Percentiles rank a stretch among this genome's conserved stretches.
Evolutionary conservation across 1,140 invertebrate species (phyloP).

Genomic region (Bombus waltoni): DNA sequence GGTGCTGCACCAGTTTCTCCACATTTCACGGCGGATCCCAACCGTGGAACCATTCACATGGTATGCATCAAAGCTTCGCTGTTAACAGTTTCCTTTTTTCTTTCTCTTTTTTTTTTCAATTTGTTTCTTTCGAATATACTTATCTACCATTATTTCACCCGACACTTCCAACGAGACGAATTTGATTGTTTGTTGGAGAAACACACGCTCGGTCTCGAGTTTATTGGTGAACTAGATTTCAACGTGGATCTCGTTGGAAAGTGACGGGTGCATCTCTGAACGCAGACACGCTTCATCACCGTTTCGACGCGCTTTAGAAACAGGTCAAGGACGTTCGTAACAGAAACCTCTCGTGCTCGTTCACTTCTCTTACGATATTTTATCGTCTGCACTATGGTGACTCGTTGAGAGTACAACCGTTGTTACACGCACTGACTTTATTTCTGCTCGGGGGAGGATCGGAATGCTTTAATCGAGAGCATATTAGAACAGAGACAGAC

Average conservation of each 20-base stretch:
- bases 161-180: constrained; percentile 10
- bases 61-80: constrained; percentile 73
- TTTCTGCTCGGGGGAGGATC: constrained; percentile 59
- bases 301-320: constrained; percentile 42
- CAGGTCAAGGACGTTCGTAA: constrained; percentile 49
- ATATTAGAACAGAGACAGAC: neutral
- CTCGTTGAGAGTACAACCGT: constrained; percentile 7
- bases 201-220: neutral
- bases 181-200: neutral
- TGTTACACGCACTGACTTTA: constrained; percentile 35
- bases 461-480: neutral
- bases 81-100: neutral
- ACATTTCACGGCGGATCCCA: constrained; percentile 82
- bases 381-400: constrained; percentile 29
- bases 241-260: constrained; percentile 59
- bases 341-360: constrained; percentile 41
- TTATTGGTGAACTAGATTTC: constrained; percentile 7
- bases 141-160: neutral
- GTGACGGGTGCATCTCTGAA: constrained; percentile 29
- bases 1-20: constrained; percentile 83
- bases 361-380: constrained; percentile 38
- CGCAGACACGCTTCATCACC: constrained; percentile 45
- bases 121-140: neutral
- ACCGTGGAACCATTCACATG: constrained; percentile 82
- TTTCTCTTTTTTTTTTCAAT: neutral